Conservation (phyloP, 2,797 vertebrate species). For the Sebastes kiyomatsui region DNA sequence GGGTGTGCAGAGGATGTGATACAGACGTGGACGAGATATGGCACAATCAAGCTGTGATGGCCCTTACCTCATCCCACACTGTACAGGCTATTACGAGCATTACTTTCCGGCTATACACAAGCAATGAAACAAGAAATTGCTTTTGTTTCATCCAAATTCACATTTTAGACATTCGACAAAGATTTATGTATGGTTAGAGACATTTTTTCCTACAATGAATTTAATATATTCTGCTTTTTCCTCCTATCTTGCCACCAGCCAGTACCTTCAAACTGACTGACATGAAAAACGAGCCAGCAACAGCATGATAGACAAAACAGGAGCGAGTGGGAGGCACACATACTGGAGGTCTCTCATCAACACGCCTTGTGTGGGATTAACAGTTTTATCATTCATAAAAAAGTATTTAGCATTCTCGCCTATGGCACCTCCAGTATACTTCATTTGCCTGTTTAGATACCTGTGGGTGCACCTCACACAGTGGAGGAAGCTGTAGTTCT, state of each 20-base stretch:
- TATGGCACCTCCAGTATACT: not conserved
- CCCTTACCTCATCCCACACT: not conserved
- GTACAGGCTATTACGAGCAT: not conserved
- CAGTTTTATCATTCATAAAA: not conserved
- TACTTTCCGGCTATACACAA: not conserved
- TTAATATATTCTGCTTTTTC: not conserved
- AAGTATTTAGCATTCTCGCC: not conserved
- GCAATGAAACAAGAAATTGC: not conserved
- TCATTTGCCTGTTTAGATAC: not conserved
- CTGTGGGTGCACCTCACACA: not conserved
- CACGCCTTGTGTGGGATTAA: not conserved
- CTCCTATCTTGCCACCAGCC: not conserved
- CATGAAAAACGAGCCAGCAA: not conserved
- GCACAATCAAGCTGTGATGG: not conserved
- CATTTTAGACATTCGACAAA: not conserved
- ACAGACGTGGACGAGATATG: not conserved
- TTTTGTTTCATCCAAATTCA: not conserved
- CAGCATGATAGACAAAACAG: not conserved
- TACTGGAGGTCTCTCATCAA: not conserved
- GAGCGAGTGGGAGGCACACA: not conserved
- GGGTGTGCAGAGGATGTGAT: not conserved
- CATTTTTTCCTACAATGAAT: not conserved
- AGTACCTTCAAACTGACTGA: not conserved
- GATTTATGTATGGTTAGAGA: not conserved
- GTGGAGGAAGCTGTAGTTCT: slow-evolving; percentile 4